Conservation (phyloP, 2,888 invertebrate species). For the Oscheius sp. region DNA sequence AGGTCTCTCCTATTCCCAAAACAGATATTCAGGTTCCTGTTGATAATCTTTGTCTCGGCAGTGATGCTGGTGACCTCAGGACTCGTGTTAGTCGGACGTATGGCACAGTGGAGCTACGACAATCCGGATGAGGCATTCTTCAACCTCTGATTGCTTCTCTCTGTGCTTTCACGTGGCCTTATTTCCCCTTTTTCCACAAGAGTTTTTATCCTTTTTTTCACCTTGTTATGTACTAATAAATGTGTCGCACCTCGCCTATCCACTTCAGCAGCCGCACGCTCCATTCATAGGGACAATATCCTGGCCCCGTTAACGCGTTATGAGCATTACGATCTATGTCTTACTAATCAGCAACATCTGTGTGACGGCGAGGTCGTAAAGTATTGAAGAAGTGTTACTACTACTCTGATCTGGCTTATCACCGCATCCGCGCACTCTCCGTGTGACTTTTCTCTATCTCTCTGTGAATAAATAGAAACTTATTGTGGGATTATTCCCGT, state of each 20-base stretch:
- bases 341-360: slow-evolving; percentile 8
- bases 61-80: slow-evolving; percentile 67
- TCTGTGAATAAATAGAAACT: too few species aligned
- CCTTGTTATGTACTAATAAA: slow-evolving; percentile 29
- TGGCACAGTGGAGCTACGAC: slow-evolving; percentile 65
- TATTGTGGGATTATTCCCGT: too few species aligned
- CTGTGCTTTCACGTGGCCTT: slow-evolving; percentile 19
- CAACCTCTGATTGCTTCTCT: slow-evolving; percentile 19
- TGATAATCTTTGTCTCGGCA: slow-evolving; percentile 63
- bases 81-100: slow-evolving; percentile 65
- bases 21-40: slow-evolving; percentile 56
- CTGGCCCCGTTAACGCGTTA: not conserved
- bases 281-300: not conserved
- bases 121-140: slow-evolving; percentile 42
- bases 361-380: too few species aligned
- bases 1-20: not conserved
- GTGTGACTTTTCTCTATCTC: too few species aligned
- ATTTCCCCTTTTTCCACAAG: not conserved
- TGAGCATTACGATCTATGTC: not conserved
- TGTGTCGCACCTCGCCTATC: slow-evolving; percentile 14
- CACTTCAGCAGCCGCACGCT: not conserved
- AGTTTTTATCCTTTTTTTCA: slow-evolving; percentile 6
- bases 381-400: too few species aligned
- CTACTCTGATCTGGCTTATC: too few species aligned
- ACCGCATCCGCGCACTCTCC: too few species aligned